Percentiles rank a stretch among this genome's conserved stretches.
Conservation (phyloP, 2,113 vertebrate species). For the Oceanodroma tethys region DNA sequence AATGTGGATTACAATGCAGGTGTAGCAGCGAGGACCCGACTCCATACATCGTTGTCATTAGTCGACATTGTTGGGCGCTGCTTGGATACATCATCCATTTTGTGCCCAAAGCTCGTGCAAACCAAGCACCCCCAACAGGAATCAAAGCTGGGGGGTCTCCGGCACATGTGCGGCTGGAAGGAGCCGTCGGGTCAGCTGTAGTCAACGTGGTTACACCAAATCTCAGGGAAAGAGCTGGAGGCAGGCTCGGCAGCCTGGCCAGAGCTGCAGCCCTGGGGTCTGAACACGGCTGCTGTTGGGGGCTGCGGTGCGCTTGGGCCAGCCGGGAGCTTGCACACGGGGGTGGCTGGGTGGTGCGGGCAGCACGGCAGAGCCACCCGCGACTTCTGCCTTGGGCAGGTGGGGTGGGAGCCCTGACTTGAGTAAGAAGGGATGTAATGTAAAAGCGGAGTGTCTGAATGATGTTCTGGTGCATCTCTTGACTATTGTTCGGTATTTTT, state of each 20-base stretch:
- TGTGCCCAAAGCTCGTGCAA: neutral
- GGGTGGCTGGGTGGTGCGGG: neutral
- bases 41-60: neutral
- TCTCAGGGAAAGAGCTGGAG: neutral
- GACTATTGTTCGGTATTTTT: neutral
- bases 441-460: neutral
- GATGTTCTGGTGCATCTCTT: neutral
- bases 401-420: neutral
- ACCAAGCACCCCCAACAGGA: neutral
- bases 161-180: fast-evolving
- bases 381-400: neutral
- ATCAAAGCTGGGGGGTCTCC: fast-evolving
- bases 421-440: neutral
- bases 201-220: neutral
- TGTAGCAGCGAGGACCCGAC: neutral
- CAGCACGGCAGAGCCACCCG: fast-evolving
- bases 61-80: fast-evolving
- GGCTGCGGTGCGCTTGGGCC: fast-evolving
- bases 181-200: neutral
- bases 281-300: neutral
- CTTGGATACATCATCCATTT: neutral
- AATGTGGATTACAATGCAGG: neutral
- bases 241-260: neutral
- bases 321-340: fast-evolving
- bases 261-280: neutral